Evolutionary conservation across 1,140 invertebrate genomes (phyloP), one percentile per base, ranked within the genome.

Genomic region (Ceratina calcarata): DNA sequence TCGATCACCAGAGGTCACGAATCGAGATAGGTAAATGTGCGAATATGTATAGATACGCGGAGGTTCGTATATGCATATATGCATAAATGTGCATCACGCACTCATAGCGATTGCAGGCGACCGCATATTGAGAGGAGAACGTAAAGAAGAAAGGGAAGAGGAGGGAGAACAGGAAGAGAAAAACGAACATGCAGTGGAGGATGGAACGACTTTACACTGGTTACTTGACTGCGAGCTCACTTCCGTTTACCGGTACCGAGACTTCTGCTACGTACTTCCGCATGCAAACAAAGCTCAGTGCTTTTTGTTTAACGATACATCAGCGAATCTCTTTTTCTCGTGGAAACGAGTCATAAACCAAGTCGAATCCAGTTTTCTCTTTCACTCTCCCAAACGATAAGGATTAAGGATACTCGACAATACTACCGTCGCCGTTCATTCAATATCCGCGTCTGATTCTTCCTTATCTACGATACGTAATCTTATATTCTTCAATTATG

Each of bases 1-100:
- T 86, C 81, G 85, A 86, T 86, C 81, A 86, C 78, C 61, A 45
- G 74, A 86, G 85, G 85, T 86, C 85, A 86, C 84, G 81, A 83
- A 78, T 83, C 77, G 24, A 20, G 67, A 80, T 64, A 80, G 76
- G 37, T 82, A 82, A 78, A 82, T 75, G 82, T 71, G 78, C 66
- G 77, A 65, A 85, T 76, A 67, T 51, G 51, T 80, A 68, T 45
- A n/a, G 37, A 78, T 37, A 61, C n/a, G 57, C 32, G 69, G 3
- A 71, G 22, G 37, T 60, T 13, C 3, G 55, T 57, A 57, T 57
- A 55, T 69, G 57, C 24, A 32, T 20, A 45, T 60, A 32, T 57
- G 22, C 55, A 55, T 49, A 20, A 12, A 10, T 55, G 45, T 65
- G n/a, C 37, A 20, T 27, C 32, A n/a, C 51, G 70, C 64, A 57